phyloP scores from a whole-genome alignment of 2,797 vertebrate genomes.

The Anomalospiza imberbis region DNA sequence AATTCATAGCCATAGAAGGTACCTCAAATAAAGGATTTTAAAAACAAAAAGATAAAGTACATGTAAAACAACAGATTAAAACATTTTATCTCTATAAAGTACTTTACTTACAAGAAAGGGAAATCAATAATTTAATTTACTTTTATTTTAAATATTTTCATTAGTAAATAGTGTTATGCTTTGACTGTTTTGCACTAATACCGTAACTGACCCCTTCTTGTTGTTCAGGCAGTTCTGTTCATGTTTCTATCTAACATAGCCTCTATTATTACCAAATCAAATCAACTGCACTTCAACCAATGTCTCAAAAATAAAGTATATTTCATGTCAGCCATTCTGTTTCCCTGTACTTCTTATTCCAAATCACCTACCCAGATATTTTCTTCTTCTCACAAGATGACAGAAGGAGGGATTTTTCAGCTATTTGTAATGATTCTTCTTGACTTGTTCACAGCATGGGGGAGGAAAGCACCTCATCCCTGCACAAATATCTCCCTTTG shows the following conservation, averaged over 20 bases:
- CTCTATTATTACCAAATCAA: background rate
- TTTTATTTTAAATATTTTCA: background rate
- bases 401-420: constrained; percentile 1
- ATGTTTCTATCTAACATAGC: background rate
- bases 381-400: background rate
- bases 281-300: constrained; percentile 19
- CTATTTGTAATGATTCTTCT: background rate
- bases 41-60: constrained; percentile 12
- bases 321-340: constrained; percentile 3
- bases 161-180: constrained; percentile 8
- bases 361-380: constrained; percentile 11
- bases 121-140: background rate
- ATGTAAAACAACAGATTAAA: background rate
- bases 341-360: constrained; percentile 6
- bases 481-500: constrained; percentile 15
- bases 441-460: background rate
- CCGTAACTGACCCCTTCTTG: constrained; percentile 5
- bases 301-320: constrained; percentile 41
- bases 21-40: constrained; percentile 26
- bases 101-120: background rate
- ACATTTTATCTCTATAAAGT: background rate
- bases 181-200: background rate
- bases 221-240: constrained; percentile 15
- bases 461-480: constrained; percentile 21
- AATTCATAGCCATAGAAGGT: constrained; percentile 52